phyloP scores from a whole-genome alignment of 2,888 invertebrate species.

The Drosophila dives region DNA sequence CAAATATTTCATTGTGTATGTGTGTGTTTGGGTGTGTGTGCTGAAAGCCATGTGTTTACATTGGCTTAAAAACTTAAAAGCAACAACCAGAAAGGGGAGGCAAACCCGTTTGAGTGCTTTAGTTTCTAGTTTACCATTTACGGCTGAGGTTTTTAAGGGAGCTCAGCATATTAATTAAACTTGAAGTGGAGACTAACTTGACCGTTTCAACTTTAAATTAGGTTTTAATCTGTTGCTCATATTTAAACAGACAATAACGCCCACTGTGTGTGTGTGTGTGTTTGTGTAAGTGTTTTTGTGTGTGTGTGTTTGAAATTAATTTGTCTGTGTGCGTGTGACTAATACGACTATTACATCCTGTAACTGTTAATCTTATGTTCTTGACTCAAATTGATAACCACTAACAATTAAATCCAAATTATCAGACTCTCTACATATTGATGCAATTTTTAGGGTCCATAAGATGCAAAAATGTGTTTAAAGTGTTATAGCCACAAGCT shows the following conservation, averaged over 20 bases:
- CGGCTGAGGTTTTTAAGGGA: constrained; percentile 51
- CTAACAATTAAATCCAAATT: not conserved
- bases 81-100: not conserved
- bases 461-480: not conserved
- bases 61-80: constrained; percentile 28
- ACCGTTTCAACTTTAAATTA: constrained; percentile 72
- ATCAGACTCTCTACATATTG: not conserved
- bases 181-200: constrained; percentile 62
- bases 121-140: constrained; percentile 49
- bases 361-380: not conserved
- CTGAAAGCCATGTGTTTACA: constrained; percentile 36
- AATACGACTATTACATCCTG: constrained; percentile 8
- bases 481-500: not conserved
- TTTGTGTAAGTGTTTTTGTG: constrained; percentile 1
- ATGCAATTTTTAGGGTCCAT: not conserved
- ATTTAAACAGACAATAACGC: constrained; percentile 57
- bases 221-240: constrained; percentile 78
- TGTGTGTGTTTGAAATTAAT: constrained; percentile 3
- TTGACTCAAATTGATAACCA: not conserved
- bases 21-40: constrained; percentile 29
- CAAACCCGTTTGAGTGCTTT: constrained; percentile 34
- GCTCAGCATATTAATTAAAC: constrained; percentile 79
- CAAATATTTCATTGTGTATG: constrained; percentile 19
- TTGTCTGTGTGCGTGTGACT: not conserved
- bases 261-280: constrained; percentile 13